A percentile compares a stretch with the other conserved stretches of the same genome.
phyloP scores from a whole-genome alignment of 2,113 vertebrate species.

The Labeo catla region DNA sequence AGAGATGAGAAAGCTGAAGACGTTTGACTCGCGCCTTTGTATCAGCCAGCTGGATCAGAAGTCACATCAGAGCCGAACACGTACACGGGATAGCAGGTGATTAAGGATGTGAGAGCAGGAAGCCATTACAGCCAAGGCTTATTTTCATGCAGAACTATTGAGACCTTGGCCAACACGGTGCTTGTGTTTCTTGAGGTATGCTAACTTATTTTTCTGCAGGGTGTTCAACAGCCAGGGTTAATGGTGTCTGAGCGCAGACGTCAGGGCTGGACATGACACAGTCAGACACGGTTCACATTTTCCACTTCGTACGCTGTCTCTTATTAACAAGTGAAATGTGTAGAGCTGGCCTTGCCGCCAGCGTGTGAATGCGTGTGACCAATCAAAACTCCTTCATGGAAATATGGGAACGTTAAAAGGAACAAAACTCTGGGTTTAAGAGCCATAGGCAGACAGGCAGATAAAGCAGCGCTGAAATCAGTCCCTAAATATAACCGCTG shows the following conservation, averaged over 20 bases:
- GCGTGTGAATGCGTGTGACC: constrained; percentile 9
- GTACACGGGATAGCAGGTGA: not conserved
- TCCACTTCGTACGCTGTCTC: constrained; percentile 42
- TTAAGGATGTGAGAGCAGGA: constrained; percentile 20
- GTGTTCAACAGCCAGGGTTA: constrained; percentile 13
- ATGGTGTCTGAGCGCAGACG: constrained; percentile 17
- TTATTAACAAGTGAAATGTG: constrained; percentile 42
- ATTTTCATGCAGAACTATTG: not conserved
- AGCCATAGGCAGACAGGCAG: not conserved
- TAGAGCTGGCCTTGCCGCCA: constrained; percentile 56
- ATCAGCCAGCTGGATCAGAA: constrained; percentile 44
- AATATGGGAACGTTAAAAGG: not conserved
- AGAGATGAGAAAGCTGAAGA: constrained; percentile 36
- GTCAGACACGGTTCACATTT: constrained; percentile 56
- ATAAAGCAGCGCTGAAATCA: not conserved
- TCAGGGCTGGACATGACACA: not conserved
- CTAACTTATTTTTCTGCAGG: constrained; percentile 37
- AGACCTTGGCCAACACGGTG: not conserved
- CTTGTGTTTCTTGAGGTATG: constrained; percentile 25
- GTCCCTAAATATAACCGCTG: constrained; percentile 19
- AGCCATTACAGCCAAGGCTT: not conserved
- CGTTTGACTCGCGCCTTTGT: constrained; percentile 36
- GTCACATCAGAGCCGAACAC: constrained; percentile 21
- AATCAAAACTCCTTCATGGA: constrained; percentile 28
- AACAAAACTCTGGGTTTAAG: constrained; percentile 13